Percentiles rank a stretch among this genome's conserved stretches.
Evolutionary conservation across 2,888 invertebrate species (phyloP).

Genomic region (Malthinus seriepunctatus): DNA sequence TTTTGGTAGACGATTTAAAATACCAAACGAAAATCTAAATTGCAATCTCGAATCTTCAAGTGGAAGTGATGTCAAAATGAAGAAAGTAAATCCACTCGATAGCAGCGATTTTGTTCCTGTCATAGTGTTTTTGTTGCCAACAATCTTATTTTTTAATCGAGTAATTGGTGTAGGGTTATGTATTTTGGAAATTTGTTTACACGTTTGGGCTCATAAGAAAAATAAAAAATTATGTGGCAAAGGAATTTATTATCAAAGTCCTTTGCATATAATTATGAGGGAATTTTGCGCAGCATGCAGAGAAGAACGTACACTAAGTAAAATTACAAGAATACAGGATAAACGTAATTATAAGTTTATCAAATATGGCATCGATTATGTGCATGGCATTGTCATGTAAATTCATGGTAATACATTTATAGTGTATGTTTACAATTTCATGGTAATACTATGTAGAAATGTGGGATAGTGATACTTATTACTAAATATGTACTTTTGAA

Average conservation of each 20-base stretch:
- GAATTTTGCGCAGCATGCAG: constrained; percentile 72
- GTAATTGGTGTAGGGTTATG: constrained; percentile 58
- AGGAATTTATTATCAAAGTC: constrained; percentile 68
- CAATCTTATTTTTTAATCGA: constrained; percentile 62
- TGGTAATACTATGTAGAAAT: background rate
- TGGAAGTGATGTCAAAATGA: background rate
- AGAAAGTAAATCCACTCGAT: constrained; percentile 50
- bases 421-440: background rate
- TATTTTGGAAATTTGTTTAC: constrained; percentile 64
- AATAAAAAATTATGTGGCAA: constrained; percentile 63
- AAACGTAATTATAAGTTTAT: constrained; percentile 55
- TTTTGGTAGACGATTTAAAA: constrained; percentile 24
- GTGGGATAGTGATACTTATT: background rate
- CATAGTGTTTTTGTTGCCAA: constrained; percentile 62
- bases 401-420: constrained; percentile 35
- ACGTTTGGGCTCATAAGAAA: constrained; percentile 70
- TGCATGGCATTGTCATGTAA: constrained; percentile 45
- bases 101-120: constrained; percentile 28
- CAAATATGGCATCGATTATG: constrained; percentile 45
- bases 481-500: background rate
- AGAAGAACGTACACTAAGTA: constrained; percentile 63
- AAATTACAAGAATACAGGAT: constrained; percentile 68
- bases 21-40: constrained; percentile 8
- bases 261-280: constrained; percentile 68
- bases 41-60: background rate